Evolutionary conservation across 2,113 vertebrate genomes (phyloP).

Genomic region (Paradisaea rubra): DNA sequence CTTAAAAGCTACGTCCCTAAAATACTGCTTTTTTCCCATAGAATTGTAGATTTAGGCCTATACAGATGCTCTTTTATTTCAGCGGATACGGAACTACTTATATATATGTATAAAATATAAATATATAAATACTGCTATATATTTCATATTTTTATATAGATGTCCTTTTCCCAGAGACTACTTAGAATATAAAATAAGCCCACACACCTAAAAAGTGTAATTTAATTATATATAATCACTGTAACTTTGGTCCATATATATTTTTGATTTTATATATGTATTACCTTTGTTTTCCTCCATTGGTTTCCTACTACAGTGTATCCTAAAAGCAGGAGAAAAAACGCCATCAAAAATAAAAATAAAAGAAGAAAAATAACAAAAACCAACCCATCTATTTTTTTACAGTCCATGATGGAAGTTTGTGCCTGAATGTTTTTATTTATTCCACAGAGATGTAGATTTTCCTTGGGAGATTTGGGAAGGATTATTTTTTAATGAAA

Average conservation of each 20-base stretch:
- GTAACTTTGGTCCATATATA: background rate
- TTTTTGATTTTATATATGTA: background rate
- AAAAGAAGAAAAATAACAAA: background rate
- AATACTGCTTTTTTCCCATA: background rate
- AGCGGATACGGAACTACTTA: background rate
- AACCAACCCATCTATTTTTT: background rate
- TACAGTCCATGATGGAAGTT: background rate
- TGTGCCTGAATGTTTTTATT: slow-evolving; percentile 18
- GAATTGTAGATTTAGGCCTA: slow-evolving; percentile 5
- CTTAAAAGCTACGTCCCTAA: background rate
- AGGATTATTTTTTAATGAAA: background rate
- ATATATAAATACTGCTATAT: background rate
- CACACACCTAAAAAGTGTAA: background rate
- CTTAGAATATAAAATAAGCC: background rate
- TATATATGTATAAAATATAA: background rate
- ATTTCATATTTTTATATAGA: background rate
- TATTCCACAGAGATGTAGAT: slow-evolving; percentile 19
- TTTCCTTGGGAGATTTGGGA: slow-evolving; percentile 19
- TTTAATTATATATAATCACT: background rate
- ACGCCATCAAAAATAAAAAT: background rate
- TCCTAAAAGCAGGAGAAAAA: slow-evolving; percentile 37
- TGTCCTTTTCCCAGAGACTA: background rate
- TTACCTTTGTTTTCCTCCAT: slow-evolving; percentile 48
- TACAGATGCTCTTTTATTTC: background rate
- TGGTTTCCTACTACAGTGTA: slow-evolving; percentile 20